phyloP scores from a whole-genome alignment of 92 coral and sea anemone genomes.

The Porites evermanni region DNA sequence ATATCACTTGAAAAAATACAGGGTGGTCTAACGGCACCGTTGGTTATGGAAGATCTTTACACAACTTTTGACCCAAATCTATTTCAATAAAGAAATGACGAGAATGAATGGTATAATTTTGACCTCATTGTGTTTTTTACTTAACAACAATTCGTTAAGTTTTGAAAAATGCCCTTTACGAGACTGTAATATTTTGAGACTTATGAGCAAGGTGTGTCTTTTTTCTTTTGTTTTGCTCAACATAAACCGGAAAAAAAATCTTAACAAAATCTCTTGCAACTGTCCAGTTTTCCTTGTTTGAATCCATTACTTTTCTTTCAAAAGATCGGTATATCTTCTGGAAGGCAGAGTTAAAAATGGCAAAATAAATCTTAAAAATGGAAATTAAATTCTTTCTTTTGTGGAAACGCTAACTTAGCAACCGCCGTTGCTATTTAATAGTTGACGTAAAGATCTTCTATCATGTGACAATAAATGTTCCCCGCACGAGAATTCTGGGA shows the following conservation, averaged over 20 bases:
- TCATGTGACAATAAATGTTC: background rate
- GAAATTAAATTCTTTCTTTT: constrained; percentile 36
- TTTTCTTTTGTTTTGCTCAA: background rate
- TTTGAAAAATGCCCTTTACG: too few species aligned
- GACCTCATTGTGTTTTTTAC: background rate
- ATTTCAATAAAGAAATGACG: too few species aligned
- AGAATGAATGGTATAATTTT: too few species aligned
- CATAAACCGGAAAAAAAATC: background rate
- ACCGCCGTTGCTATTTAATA: constrained; percentile 11
- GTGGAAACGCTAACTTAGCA: constrained; percentile 34
- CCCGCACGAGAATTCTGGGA: background rate
- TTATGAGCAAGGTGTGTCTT: too few species aligned
- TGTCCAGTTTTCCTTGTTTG: background rate
- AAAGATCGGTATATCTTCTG: constrained; percentile 4
- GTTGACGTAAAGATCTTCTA: background rate
- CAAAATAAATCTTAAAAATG: constrained; percentile 20
- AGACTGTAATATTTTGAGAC: too few species aligned
- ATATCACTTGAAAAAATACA: too few species aligned
- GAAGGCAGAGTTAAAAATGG: background rate
- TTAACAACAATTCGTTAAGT: background rate
- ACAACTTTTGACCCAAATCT: background rate
- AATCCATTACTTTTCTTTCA: background rate
- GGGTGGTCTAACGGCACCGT: too few species aligned
- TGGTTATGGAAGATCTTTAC: background rate
- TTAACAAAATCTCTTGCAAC: background rate